phyloP scores from a whole-genome alignment of 2,113 vertebrate species.

The Thalassarche chlororhynchos region DNA sequence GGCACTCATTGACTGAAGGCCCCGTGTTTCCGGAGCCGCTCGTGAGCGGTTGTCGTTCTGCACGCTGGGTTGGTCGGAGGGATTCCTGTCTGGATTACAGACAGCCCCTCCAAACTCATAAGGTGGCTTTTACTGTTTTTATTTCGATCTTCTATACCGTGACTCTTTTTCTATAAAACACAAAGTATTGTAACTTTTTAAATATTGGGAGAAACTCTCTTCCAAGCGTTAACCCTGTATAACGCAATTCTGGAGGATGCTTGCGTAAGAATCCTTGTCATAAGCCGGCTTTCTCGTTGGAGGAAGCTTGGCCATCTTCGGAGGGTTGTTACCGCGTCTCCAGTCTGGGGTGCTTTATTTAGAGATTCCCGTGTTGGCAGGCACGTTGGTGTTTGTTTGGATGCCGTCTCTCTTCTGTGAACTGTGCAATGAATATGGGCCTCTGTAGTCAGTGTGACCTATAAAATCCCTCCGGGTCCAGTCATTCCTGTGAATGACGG shows the following conservation, averaged over 20 bases:
- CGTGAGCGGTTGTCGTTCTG: neutral
- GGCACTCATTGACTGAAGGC: rapidly evolving
- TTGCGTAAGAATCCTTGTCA: neutral
- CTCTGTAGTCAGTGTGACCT: neutral
- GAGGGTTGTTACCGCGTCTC: neutral
- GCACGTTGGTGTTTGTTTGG: neutral
- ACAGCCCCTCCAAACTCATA: neutral
- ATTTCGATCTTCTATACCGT: neutral
- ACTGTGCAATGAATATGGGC: neutral
- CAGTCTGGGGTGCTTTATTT: neutral
- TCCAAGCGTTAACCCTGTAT: neutral
- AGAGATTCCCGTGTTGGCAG: neutral
- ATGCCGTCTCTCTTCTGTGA: neutral
- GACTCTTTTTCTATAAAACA: constrained; percentile 20
- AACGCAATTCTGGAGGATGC: neutral
- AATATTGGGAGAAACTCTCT: neutral
- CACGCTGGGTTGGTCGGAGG: neutral
- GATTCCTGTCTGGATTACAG: neutral
- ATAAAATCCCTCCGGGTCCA: neutral
- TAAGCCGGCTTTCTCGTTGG: neutral
- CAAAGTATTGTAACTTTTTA: neutral
- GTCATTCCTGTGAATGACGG: too few species aligned
- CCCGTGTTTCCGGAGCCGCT: neutral
- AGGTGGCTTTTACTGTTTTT: constrained; percentile 8
- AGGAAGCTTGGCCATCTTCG: neutral